Evolutionary conservation across 2,888 invertebrate species (phyloP), one percentile per base, ranked within the genome.

Genomic region (Caenorhabditis virilis): DNA sequence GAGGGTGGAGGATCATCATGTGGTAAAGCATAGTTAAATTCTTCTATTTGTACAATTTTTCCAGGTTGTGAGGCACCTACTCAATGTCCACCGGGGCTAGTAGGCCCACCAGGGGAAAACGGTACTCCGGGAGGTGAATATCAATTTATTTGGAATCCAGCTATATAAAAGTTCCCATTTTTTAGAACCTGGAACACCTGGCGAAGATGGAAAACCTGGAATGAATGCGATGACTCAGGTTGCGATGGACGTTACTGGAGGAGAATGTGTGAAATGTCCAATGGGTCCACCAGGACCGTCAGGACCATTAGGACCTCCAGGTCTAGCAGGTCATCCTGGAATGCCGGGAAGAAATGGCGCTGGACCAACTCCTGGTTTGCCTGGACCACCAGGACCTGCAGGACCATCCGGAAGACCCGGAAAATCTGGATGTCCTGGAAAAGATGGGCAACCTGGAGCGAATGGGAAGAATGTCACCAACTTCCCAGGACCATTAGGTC

Each of bases 211-310:
- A 13, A 23, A 7, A 6, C 43, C 48, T 1, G 62, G 62, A 43
- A 57, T 57, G 52, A 47, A 52, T 23, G 62, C 62, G 16, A 63
- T 57, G 57, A 6, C 15, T 7, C 62, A 63, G 35, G 30, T 63
- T 9, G 62, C 62, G n/a, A 56, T 63, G 57, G 62, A 57, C 20
- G 48, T 26, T 9, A 48, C 53, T 5, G 56, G 55, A 20, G 61
- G 61, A n/a, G 46, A 35, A 15, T 61, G 61, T 26, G 47, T 61
- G 3, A 50, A 46, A n/a, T 61, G 61, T 35, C 61, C 66, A 4
- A 27, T 42, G 7, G 66, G 60, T 22, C 46, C 55, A 6, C 59
- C 58, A 1, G 65, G 65, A 23, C 53, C 56, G 2, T 36, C 57
- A 4, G 65, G 65, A 43, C 56, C 54, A n/a, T 16, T 23, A 13